A percentile compares a stretch with the other conserved stretches of the same genome.
Evolutionary conservation across 2,797 vertebrate genomes (phyloP).

Genomic region (Phrynocephalus forsythii): DNA sequence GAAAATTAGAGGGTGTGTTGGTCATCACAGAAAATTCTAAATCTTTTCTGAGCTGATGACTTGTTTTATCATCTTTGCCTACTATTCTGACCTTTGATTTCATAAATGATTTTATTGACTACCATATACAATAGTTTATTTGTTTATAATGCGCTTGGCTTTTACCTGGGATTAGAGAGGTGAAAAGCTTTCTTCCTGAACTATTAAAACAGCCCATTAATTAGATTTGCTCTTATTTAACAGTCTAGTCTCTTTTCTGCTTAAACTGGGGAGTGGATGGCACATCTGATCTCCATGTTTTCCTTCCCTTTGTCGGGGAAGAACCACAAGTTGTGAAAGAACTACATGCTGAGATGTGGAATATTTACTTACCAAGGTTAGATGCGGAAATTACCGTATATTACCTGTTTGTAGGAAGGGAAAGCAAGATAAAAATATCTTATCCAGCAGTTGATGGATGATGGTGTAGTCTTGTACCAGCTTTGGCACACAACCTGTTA

Average conservation of each 20-base stretch:
- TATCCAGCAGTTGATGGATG: too few species aligned
- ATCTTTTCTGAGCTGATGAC: neutral
- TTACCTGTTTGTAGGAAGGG: neutral
- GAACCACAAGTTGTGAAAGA: too few species aligned
- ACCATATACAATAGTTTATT: neutral
- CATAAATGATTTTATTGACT: too few species aligned
- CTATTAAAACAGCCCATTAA: neutral
- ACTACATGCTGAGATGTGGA: neutral
- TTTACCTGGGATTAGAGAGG: neutral
- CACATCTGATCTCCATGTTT: neutral
- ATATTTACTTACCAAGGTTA: neutral
- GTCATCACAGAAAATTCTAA: neutral
- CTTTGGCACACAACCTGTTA: fast-evolving
- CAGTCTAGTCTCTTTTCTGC: fast-evolving
- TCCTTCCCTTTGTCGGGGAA: neutral
- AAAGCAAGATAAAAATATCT: neutral
- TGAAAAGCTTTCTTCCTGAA: neutral
- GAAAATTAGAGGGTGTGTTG: too few species aligned
- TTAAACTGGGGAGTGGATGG: neutral
- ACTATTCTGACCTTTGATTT: neutral
- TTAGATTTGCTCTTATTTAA: neutral
- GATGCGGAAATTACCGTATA: neutral
- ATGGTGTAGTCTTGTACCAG: neutral
- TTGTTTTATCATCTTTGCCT: neutral
- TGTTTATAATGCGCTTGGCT: neutral